These are phyloP conservation scores for Physella acuta DNA, from an alignment of 1,140 invertebrate genomes.

Conservation along the genomic window DNA sequence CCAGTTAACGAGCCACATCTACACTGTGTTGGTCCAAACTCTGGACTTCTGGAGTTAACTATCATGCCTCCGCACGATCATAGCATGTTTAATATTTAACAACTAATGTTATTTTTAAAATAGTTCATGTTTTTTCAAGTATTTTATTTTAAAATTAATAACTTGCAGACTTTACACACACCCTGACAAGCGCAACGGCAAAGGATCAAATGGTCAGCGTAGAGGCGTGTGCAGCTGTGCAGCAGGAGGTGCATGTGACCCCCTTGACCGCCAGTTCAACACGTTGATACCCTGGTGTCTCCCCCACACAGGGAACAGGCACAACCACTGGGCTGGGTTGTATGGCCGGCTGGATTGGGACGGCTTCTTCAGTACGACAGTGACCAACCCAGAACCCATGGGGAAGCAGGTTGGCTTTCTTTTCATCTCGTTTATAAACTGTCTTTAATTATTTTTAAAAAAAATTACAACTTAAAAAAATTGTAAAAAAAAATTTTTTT, in stretches of 20 bases:
- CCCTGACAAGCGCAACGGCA: conserved; percentile 73
- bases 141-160: no score
- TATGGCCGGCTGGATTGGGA: conserved; percentile 81
- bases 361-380: conserved; percentile 81
- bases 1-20: no score
- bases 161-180: conserved; percentile 68
- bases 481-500: no score
- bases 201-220: conserved; percentile 64
- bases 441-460: no score
- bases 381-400: conserved; percentile 84
- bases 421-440: no score
- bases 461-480: no score
- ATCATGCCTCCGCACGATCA: no score
- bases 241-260: conserved; percentile 68
- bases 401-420: conserved; percentile 86
- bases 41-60: no score
- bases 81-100: no score
- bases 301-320: conserved; percentile 82
- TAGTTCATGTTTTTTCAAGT: no score
- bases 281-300: conserved; percentile 89
- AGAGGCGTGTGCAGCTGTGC: conserved; percentile 82
- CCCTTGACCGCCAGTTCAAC: conserved; percentile 77
- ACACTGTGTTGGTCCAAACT: no score
- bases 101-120: no score
- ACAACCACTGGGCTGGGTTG: conserved; percentile 81